Evolutionary conservation across 2,797 vertebrate species (phyloP).

Genomic region (Siniperca obscura): DNA sequence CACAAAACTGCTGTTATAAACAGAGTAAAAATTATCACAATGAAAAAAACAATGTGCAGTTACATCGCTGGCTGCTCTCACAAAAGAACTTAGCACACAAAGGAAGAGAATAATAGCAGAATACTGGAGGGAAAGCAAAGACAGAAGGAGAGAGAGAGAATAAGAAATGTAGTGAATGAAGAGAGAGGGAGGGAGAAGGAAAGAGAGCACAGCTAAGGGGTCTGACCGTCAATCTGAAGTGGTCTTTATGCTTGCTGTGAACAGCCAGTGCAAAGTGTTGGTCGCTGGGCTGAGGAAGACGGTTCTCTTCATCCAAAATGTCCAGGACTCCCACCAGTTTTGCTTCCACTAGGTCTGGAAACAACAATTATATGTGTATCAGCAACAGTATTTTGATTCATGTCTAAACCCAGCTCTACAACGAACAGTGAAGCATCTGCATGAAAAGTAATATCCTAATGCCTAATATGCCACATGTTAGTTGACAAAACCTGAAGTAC

Average conservation of each 20-base stretch:
- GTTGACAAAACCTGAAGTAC: background rate
- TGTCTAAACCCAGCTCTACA: background rate
- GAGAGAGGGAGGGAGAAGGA: background rate
- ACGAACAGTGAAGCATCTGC: background rate
- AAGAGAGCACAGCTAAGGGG: slow-evolving; percentile 8
- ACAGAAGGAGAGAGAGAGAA: slow-evolving; percentile 17
- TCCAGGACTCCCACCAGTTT: slow-evolving; percentile 95
- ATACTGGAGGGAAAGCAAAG: slow-evolving; percentile 9
- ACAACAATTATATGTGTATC: slow-evolving; percentile 25
- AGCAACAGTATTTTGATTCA: slow-evolving; percentile 17
- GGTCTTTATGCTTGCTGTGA: slow-evolving; percentile 96
- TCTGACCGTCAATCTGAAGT: slow-evolving; percentile 96
- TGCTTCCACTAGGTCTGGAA: slow-evolving; percentile 94
- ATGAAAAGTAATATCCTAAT: background rate
- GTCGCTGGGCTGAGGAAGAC: slow-evolving; percentile 96
- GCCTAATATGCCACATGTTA: background rate
- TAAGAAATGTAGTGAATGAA: background rate
- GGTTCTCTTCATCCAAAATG: slow-evolving; percentile 98
- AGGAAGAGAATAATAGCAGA: slow-evolving; percentile 41
- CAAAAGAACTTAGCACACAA: slow-evolving; percentile 32
- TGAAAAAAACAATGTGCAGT: slow-evolving; percentile 37
- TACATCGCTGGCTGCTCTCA: slow-evolving; percentile 11
- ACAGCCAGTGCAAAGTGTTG: slow-evolving; percentile 94
- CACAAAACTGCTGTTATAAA: slow-evolving; percentile 40
- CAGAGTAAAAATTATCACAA: slow-evolving; percentile 34